These are phyloP conservation scores for Sebastes steindachneri DNA, from an alignment of 2,797 vertebrate species.

Conservation along the genomic window DNA sequence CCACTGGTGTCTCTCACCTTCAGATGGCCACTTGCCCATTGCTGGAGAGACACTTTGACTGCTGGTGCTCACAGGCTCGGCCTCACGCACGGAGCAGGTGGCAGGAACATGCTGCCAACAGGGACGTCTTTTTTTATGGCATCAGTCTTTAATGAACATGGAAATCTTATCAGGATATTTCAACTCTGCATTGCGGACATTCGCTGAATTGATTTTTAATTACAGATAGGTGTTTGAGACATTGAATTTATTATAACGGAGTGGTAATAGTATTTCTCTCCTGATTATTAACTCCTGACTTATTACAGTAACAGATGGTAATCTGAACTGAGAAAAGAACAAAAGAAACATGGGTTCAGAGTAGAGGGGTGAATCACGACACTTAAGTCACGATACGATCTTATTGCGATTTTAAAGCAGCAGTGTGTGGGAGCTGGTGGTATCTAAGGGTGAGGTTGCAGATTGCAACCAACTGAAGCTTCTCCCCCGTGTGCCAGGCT, in stretches of 20 bases:
- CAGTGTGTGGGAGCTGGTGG: too few relatives aligned
- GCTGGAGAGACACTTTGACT: conserved; percentile 58
- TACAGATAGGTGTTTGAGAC: conserved; percentile 33
- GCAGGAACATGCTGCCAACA: conserved; percentile 53
- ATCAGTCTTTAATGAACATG: conserved; percentile 41
- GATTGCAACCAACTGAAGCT: too few relatives aligned
- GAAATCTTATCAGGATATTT: conserved; percentile 48
- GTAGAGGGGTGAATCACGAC: not conserved
- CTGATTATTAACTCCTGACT: conserved; percentile 25
- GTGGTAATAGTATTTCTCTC: not conserved
- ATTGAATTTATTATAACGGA: not conserved
- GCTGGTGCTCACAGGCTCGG: conserved; percentile 54
- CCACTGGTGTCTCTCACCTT: conserved; percentile 74
- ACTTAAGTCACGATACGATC: too few relatives aligned
- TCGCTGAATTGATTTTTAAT: conserved; percentile 41
- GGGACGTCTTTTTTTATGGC: conserved; percentile 56
- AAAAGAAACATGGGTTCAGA: not conserved
- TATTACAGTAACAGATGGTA: not conserved
- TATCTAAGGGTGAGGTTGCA: too few relatives aligned
- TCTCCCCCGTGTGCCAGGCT: too few relatives aligned
- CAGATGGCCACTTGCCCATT: conserved; percentile 67
- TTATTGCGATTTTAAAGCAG: too few relatives aligned
- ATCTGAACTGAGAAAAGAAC: not conserved
- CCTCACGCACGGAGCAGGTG: conserved; percentile 66
- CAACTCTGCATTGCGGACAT: conserved; percentile 11